Base-by-base conservation (phyloP, 2,797 vertebrate species). In the Hoplostethus mediterraneus region DNA sequence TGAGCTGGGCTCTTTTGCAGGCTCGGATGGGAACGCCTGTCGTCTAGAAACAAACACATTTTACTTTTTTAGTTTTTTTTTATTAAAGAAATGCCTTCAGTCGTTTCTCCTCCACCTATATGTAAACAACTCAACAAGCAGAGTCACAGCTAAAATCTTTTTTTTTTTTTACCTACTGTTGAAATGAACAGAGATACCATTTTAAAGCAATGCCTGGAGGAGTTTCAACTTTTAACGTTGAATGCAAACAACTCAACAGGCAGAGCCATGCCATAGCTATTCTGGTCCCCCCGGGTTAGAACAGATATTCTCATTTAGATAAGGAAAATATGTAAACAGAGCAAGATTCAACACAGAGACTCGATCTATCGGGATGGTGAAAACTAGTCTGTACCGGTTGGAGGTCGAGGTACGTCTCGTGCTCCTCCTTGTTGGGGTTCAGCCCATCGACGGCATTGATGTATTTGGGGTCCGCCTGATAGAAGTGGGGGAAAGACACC, bases 401-500 rank as follows among this genome's bases (percentile, higher is more conserved):
- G 49, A 96, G 79, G 78, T 96, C 95, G 2, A 96, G 91, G 84
- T 95, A 96, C 0, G 95, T 96, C 87, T 96, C 95, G 0, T 96
- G 95, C 3, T 95, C 94, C 6, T 95, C 93, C 83, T 96, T 93
- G 84, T 95, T 95, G 56, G 95, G 95, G 61, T n/a, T 92, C 65
- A 96, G 89, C 9, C 95, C 95, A 0, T 94, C 93, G 0, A 96
- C 76, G 11, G 93, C 95, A 2, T 94, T 92, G 59, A 96, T 94
- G 84, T 95, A 96, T 67, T 42, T 81, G 0, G 81, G 79, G 65
- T 96, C 95, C 0, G 95, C 95, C 82, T 96, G 95, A 80, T 96
- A 96, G 82, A 96, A 96, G 87, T 96, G 95, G 40, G 95, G 95
- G 87, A 95, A 96, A 5, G 95, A 96, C 56, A 96, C 94, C 52